phyloP scores from a whole-genome alignment of 2,113 vertebrate species.

The Cisticola juncidis region DNA sequence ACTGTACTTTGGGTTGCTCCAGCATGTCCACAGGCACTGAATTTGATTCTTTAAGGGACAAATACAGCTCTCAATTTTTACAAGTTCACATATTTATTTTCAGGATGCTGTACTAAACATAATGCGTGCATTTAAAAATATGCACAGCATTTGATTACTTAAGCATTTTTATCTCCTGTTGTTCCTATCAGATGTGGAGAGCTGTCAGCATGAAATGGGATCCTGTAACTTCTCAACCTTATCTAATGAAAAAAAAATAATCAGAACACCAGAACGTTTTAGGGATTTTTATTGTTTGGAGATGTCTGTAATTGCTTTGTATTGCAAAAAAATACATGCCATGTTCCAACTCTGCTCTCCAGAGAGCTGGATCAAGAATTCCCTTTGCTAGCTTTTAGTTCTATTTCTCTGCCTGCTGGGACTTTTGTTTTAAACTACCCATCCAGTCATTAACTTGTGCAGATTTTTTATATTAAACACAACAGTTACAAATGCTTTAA shows the following conservation, averaged over 20 bases:
- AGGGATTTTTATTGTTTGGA: background rate
- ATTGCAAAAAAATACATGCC: background rate
- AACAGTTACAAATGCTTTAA: slow-evolving; percentile 10
- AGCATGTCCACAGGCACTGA: background rate
- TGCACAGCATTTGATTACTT: background rate
- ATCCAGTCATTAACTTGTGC: background rate
- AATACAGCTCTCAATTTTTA: background rate
- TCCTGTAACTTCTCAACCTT: background rate
- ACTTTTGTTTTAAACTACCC: background rate
- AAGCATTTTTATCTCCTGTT: background rate
- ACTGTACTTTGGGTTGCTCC: background rate
- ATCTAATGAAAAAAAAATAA: background rate
- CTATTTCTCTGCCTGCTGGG: background rate
- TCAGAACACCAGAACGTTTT: background rate
- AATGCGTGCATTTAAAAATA: background rate
- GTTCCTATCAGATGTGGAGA: background rate
- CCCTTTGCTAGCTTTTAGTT: background rate
- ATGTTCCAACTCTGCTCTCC: background rate
- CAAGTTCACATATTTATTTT: background rate
- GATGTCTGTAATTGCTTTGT: background rate
- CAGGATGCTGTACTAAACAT: background rate
- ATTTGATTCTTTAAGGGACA: background rate
- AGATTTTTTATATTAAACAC: background rate
- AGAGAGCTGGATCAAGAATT: background rate
- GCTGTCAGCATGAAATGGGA: background rate